Evolutionary conservation across 2,113 vertebrate species (phyloP).

Genomic region (zebrafish (Danio rerio)): GRCz12tu NC_133182.1:70503001-70503500

Average conservation of each 20-base stretch:
- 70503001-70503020: background rate
- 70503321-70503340: background rate
- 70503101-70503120: background rate
- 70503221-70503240: background rate
- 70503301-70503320: background rate
- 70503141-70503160: background rate
- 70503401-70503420: background rate
- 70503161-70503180: background rate
- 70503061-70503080: slow-evolving; percentile 19
- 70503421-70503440: background rate
- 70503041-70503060: slow-evolving; percentile 17
- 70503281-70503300: background rate
- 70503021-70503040: background rate
- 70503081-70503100: slow-evolving; percentile 9
- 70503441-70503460: too few relatives aligned
- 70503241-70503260: background rate
- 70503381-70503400: background rate
- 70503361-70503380: background rate
- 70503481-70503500: too few relatives aligned
- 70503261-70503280: slow-evolving; percentile 28
- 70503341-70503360: slow-evolving; percentile 14
- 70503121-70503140: background rate
- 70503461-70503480: too few relatives aligned
- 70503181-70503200: background rate
- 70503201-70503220: background rate